These are phyloP conservation scores for Melinaea marsaeus DNA, from an alignment of 2,888 invertebrate genomes.

Conservation along the genomic window DNA sequence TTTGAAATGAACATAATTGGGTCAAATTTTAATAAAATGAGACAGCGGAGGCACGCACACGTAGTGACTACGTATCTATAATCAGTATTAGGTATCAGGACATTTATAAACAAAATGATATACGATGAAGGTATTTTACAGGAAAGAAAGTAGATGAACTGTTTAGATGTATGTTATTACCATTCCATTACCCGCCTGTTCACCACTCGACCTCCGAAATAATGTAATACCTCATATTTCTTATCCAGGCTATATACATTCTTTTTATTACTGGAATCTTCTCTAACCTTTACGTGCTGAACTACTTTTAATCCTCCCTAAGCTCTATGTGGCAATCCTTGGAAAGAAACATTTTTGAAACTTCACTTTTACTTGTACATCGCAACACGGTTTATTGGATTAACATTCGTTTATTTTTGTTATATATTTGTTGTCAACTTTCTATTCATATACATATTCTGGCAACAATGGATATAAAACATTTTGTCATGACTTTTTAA, in stretches of 20 bases:
- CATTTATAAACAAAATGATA: too few species aligned
- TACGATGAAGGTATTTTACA: too few species aligned
- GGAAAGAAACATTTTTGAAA: conserved; percentile 8
- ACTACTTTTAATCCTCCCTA: conserved; percentile 31
- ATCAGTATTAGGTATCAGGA: too few species aligned
- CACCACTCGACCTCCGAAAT: neutral
- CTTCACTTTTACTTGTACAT: neutral
- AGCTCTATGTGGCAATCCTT: conserved; percentile 29
- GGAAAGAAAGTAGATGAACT: too few species aligned
- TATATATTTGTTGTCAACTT: neutral
- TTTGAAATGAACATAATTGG: too few species aligned
- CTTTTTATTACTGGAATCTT: conserved; percentile 20
- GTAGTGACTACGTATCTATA: too few species aligned
- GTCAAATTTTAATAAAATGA: too few species aligned
- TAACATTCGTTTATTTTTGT: conserved; percentile 2
- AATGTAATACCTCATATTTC: conserved; percentile 2
- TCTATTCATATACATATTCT: neutral
- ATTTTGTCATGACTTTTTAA: neutral
- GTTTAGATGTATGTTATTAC: too few species aligned
- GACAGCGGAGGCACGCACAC: too few species aligned
- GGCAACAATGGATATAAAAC: neutral
- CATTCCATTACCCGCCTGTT: neutral
- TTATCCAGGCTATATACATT: conserved; percentile 18
- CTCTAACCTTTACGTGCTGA: conserved; percentile 19
- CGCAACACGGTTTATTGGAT: neutral